A percentile compares a stretch with the other conserved stretches of the same genome.
phyloP scores from a whole-genome alignment of 2,797 vertebrate species.

The Fistularia commersonii region DNA sequence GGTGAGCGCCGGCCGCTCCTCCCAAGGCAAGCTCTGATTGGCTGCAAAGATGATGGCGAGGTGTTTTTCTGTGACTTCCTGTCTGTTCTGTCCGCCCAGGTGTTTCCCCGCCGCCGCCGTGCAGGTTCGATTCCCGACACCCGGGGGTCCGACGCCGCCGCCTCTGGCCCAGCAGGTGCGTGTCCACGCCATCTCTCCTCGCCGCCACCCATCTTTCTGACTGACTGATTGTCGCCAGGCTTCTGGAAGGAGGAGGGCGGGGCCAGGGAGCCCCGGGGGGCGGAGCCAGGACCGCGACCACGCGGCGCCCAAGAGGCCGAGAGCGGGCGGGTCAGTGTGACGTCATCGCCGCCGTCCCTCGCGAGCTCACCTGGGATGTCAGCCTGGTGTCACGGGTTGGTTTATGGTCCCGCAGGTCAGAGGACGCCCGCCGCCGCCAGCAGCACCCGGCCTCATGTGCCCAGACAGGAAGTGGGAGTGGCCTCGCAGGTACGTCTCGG shows the following conservation, averaged over 20 bases:
- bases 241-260: constrained; percentile 14
- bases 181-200: background rate
- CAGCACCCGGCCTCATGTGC: constrained; percentile 20
- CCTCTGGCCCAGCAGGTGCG: constrained; percentile 18
- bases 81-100: constrained; percentile 11
- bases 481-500: constrained; percentile 22
- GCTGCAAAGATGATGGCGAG: too few relatives aligned
- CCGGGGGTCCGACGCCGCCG: background rate
- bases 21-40: too few relatives aligned
- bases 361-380: too few relatives aligned
- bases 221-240: background rate
- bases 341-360: too few relatives aligned
- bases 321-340: constrained; percentile 28
- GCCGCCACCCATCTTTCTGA: background rate
- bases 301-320: constrained; percentile 12
- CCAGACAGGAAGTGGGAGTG: constrained; percentile 10
- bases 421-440: too few relatives aligned
- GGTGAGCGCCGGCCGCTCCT: too few relatives aligned
- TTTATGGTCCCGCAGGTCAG: too few relatives aligned
- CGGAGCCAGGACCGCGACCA: constrained; percentile 4
- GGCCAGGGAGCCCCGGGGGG: constrained; percentile 6
- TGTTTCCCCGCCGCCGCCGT: constrained; percentile 27
- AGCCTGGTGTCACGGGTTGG: too few relatives aligned
- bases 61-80: background rate
- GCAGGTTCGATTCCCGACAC: constrained; percentile 22